Conservation (phyloP, 2,888 invertebrate genomes). For the Drosophila limbata region DNA sequence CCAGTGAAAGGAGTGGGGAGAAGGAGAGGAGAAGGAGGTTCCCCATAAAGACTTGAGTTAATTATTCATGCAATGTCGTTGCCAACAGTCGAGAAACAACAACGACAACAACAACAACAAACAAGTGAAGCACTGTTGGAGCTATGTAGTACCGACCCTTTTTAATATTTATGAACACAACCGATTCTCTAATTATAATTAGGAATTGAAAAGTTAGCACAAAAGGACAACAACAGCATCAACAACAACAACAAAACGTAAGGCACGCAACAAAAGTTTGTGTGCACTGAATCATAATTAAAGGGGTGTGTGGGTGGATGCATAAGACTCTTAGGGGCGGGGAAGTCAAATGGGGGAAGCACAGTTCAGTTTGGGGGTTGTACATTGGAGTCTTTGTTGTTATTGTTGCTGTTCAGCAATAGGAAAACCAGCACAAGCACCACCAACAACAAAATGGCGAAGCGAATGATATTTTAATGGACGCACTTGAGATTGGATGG, state of each 20-base stretch:
- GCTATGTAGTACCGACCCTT: conserved; percentile 66
- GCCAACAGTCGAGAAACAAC: conserved; percentile 60
- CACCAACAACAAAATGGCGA: conserved; percentile 66
- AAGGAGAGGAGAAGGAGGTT: not conserved
- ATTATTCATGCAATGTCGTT: conserved; percentile 81
- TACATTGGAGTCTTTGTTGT: conserved; percentile 18
- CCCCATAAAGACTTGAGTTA: conserved; percentile 73
- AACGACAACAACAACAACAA: conserved; percentile 22
- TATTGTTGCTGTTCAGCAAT: conserved; percentile 23
- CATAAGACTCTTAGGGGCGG: not conserved
- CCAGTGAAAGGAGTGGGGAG: conserved; percentile 10
- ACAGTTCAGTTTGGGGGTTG: conserved; percentile 17
- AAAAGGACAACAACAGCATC: conserved; percentile 64
- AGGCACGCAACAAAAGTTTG: conserved; percentile 78
- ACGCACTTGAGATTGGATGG: conserved; percentile 57
- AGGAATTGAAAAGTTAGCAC: conserved; percentile 83
- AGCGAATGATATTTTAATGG: conserved; percentile 70
- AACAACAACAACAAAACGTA: conserved; percentile 52
- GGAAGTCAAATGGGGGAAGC: conserved; percentile 30
- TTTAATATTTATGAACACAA: conserved; percentile 82
- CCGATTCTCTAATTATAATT: conserved; percentile 84
- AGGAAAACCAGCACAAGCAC: not conserved
- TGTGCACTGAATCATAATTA: conserved; percentile 81
- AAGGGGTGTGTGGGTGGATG: conserved; percentile 63
- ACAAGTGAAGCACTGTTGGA: conserved; percentile 49